phyloP scores from a whole-genome alignment of 1,140 invertebrate genomes.

The Oedothorax gibbosus region DNA sequence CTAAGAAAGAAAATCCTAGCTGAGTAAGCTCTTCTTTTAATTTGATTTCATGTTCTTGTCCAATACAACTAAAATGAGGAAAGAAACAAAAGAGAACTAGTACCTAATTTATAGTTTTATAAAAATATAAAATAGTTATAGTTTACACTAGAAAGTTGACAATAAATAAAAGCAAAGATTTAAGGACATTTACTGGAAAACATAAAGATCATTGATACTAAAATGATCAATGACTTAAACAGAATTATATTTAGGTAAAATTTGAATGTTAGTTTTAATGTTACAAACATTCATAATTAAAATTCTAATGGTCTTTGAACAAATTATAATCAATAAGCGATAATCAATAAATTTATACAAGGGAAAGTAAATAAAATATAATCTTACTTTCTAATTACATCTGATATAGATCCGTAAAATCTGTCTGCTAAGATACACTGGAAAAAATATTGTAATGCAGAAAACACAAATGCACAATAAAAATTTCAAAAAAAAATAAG shows the following conservation, averaged over 20 bases:
- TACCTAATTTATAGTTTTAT: no score
- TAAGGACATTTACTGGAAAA: neutral
- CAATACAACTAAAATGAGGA: conserved; percentile 74
- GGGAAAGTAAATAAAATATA: conserved; percentile 9
- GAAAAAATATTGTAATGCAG: conserved; percentile 65
- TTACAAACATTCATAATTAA: neutral
- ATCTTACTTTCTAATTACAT: conserved; percentile 78
- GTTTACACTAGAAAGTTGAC: no score
- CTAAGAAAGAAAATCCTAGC: conserved; percentile 75
- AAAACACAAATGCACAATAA: conserved; percentile 1
- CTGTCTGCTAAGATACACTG: conserved; percentile 79
- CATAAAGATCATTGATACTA: neutral
- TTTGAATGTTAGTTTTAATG: neutral
- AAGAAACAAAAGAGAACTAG: neutral
- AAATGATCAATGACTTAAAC: neutral
- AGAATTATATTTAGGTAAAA: neutral
- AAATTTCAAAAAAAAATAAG: conserved; percentile 41
- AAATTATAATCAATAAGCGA: neutral
- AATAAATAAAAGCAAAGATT: no score
- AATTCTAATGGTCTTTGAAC: neutral
- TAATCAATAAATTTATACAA: neutral
- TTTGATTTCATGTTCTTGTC: conserved; percentile 81
- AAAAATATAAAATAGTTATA: no score
- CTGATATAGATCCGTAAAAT: conserved; percentile 80
- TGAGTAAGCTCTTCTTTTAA: conserved; percentile 74